Evolutionary conservation across 2,113 vertebrate species (phyloP).

Genomic region (Struthio camelus): DNA sequence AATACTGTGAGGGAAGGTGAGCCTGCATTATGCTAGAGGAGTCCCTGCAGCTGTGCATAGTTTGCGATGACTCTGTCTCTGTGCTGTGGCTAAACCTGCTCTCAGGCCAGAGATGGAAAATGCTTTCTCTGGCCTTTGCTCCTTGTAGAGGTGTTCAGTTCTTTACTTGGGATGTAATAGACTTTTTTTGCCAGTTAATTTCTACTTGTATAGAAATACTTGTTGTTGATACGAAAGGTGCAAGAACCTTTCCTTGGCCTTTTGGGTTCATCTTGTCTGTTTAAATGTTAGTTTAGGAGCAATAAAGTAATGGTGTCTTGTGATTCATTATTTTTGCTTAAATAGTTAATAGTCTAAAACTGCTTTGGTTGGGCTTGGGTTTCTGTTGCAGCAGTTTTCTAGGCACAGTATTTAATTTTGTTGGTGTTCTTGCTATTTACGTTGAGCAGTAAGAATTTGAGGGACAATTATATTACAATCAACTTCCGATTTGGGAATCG

Average conservation of each 20-base stretch:
- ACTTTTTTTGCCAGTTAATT: background rate
- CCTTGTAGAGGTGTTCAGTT: too few relatives aligned
- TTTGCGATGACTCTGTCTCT: background rate
- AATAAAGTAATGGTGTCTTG: background rate
- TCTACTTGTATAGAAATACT: background rate
- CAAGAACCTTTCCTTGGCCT: background rate
- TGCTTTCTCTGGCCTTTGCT: rapidly evolving
- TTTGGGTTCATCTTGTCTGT: background rate
- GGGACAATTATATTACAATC: background rate
- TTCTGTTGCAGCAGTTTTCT: background rate
- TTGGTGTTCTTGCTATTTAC: background rate
- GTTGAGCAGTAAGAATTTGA: background rate
- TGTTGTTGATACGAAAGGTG: rapidly evolving
- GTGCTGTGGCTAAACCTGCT: background rate
- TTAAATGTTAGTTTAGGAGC: background rate
- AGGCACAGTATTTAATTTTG: background rate
- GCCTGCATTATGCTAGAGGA: background rate
- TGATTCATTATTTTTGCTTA: background rate
- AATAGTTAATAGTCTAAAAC: background rate
- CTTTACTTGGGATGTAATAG: background rate
- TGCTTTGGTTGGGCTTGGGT: background rate
- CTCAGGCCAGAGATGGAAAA: background rate
- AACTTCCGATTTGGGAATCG: background rate
- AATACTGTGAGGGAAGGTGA: background rate
- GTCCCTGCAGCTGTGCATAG: background rate